Evolutionary conservation across 1,140 invertebrate genomes (phyloP).

Genomic region (Drosophila cardini): DNA sequence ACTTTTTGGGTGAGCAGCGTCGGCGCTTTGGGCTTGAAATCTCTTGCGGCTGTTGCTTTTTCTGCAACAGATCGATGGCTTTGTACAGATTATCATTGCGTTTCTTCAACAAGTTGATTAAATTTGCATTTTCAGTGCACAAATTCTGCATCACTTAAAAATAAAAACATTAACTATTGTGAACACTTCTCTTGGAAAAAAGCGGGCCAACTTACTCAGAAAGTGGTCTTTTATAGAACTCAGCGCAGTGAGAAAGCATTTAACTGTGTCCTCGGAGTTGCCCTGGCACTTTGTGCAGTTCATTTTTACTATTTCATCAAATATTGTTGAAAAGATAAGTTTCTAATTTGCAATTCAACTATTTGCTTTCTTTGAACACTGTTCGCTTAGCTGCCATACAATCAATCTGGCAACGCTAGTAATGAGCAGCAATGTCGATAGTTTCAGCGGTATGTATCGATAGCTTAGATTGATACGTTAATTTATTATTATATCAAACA

Average conservation of each 20-base stretch:
- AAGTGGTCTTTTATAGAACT: conserved; percentile 57
- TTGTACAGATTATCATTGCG: conserved; percentile 62
- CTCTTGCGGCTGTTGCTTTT: conserved; percentile 18
- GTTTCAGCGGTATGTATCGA: too few relatives aligned
- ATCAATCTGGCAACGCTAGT: conserved; percentile 7
- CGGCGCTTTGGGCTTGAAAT: conserved; percentile 53
- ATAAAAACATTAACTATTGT: background rate
- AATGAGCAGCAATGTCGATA: background rate
- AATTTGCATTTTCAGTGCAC: conserved; percentile 37
- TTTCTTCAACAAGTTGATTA: conserved; percentile 33
- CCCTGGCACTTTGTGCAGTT: conserved; percentile 55
- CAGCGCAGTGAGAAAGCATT: conserved; percentile 53
- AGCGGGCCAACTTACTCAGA: conserved; percentile 44
- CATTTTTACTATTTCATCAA: conserved; percentile 38
- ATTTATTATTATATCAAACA: background rate
- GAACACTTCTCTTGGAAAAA: background rate
- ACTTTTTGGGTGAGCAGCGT: conserved; percentile 53
- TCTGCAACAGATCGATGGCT: conserved; percentile 49
- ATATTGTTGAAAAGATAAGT: background rate
- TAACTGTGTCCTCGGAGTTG: conserved; percentile 24
- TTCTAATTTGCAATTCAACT: background rate
- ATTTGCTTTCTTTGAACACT: background rate
- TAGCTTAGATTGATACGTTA: background rate
- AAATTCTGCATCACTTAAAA: conserved; percentile 55
- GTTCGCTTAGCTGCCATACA: background rate